Evolutionary conservation across 2,797 vertebrate species (phyloP), one percentile per base, ranked within the genome.

Genomic region (Rallus crepitans): DNA sequence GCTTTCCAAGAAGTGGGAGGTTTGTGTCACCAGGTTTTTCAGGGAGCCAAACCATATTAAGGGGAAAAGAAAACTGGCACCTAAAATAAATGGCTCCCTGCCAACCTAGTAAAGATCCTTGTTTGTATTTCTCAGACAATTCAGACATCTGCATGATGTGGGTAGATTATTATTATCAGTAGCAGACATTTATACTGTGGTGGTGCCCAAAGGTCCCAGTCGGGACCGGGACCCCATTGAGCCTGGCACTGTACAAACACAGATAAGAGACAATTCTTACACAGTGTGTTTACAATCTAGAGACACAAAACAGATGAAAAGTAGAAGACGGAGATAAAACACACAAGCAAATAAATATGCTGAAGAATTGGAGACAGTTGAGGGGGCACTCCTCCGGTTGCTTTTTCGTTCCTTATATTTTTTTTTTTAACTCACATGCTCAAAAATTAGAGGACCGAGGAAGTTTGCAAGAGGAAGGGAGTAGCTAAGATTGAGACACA

Each of bases 121-220:
- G 94, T 94, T 97, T 94, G 90, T 87, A 89, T 94, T 97, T 96
- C 88, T 94, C 90, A 95, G 95, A 96, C 95, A 95, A 94, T 96
- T 95, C 96, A 92, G 90, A 92, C 93, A 94, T 94, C 91, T 95
- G 90, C 64, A 82, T 45, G 92, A 97, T 96, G 92, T 86, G 94
- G 89, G 75, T 45, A 95, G 94, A 95, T 95, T 94, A 70, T 89
- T 89, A 95, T 93, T 95, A 96, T 96, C 96, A 94, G 95, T 77
- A 95, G 90, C 84, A 96, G 94, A 96, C 93, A 96, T 94, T 95
- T 95, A 93, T 75, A 85, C 69, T 40, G 64, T 56, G 55, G 81
- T 78, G 94, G 90, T 94, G 94, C 94, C 96, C 95, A 95, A 94
- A 96, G 88, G 92, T 95, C 96, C 90, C 90, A 89, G 87, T 42